Base-by-base conservation (phyloP, 2,797 vertebrate species). In the Atherinosoma microstoma region DNA sequence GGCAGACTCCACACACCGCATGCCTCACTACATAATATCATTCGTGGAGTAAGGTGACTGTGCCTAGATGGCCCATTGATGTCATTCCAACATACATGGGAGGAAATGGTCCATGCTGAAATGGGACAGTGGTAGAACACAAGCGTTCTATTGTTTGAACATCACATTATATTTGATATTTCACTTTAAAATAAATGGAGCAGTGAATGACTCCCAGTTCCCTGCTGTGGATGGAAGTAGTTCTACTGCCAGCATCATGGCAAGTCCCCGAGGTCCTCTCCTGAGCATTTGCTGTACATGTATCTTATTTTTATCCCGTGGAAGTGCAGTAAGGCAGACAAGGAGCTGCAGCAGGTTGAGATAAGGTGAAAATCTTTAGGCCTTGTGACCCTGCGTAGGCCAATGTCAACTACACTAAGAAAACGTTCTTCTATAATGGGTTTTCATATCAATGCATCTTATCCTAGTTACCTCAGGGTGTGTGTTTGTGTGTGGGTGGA, bases 101-200 rank as follows among this genome's bases (percentile, higher is more conserved):
- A 32, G 68, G 64, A 83, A 90, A 89, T 84, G 84, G 70, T 74
- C 79, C 76, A 72, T 80, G 86, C 64, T 73, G 47, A 85, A 81
- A 85, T 73, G 69, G 71, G 63, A 83, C 72, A 35, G 64, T 63
- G 62, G 57, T 73, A 29, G 53, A 66, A 51, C 57, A 67, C 61
- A 71, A 64, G 60, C 75, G 60, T 60, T 78, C 16, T 62, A 75
- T 83, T 86, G 85, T 87, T 90, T 87, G 69, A 89, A 89, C 86
- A 78, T 80, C 42, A 62, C 67, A 79, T 88, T 88, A 81, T 84
- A 83, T 87, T 91, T 83, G 83, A 90, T 88, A 90, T 88, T 90
- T 76, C 76, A 79, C 87, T 88, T 90, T 79, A 83, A 88, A 89
- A 80, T 88, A 91, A 92, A 94, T 90, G 91, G 88, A 87, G 87